Percentiles rank a stretch among this genome's conserved stretches.
Evolutionary conservation across 2,888 invertebrate genomes (phyloP).

Genomic region (Tanypteryx hageni): DNA sequence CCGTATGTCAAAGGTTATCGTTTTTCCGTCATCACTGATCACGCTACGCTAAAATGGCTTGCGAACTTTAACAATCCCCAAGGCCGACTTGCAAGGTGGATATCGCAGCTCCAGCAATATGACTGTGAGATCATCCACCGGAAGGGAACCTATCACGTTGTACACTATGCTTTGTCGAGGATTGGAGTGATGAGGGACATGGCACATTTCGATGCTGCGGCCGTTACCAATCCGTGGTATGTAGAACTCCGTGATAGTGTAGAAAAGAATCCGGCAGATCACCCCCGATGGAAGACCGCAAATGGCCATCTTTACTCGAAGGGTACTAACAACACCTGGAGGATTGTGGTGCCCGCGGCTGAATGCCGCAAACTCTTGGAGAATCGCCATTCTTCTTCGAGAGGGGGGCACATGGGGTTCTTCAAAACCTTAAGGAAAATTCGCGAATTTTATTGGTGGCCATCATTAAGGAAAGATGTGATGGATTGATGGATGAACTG

Average conservation of each 20-base stretch:
- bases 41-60: conserved; percentile 62
- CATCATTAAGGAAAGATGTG: not conserved
- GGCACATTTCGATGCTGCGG: not conserved
- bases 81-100: conserved; percentile 47
- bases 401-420: not conserved
- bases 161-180: conserved; percentile 72
- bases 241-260: not conserved
- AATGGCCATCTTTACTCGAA: not conserved
- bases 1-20: conserved; percentile 57
- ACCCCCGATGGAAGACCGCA: not conserved
- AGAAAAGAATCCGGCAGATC: not conserved
- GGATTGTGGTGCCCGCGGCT: no score
- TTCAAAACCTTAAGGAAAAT: conserved; percentile 12
- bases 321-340: no score
- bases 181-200: conserved; percentile 42
- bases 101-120: conserved; percentile 70
- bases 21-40: conserved; percentile 64
- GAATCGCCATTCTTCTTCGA: no score
- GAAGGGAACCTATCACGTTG: conserved; percentile 69
- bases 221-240: not conserved
- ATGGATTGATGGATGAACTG: no score
- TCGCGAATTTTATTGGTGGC: conserved; percentile 7
- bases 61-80: conserved; percentile 50
- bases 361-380: no score
- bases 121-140: conserved; percentile 71